Evolutionary conservation across 2,113 vertebrate species (phyloP).

Genomic region (Pseudopipra pipra): DNA sequence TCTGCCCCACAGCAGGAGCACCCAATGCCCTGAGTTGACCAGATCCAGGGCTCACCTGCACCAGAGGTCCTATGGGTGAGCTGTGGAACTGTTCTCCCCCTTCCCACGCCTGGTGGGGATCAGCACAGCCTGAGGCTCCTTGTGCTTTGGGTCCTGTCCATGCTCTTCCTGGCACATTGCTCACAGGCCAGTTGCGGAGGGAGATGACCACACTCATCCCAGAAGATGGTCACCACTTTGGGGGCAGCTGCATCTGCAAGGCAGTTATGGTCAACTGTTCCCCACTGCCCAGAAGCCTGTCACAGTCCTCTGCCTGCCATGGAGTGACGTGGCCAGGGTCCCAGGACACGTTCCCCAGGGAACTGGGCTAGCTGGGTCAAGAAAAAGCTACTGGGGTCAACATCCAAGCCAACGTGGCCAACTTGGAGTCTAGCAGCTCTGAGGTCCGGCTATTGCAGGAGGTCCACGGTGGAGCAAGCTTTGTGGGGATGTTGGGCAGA

Average conservation of each 20-base stretch:
- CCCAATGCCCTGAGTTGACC: not conserved
- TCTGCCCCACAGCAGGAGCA: not conserved
- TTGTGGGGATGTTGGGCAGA: constrained; percentile 34
- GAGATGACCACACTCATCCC: not conserved
- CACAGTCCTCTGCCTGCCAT: not conserved
- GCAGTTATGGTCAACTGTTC: not conserved
- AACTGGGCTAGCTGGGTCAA: not conserved
- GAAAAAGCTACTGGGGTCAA: not conserved
- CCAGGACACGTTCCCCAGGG: not conserved
- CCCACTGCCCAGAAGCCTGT: not conserved
- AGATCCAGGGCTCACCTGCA: not conserved
- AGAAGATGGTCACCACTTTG: not conserved
- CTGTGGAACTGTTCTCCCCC: not conserved
- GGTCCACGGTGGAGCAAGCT: not conserved
- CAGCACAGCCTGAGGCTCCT: not conserved
- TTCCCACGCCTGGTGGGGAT: rapidly evolving
- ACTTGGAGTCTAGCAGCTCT: not conserved
- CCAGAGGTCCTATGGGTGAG: not conserved
- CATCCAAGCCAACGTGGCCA: not conserved
- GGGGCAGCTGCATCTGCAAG: not conserved
- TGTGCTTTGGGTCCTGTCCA: rapidly evolving
- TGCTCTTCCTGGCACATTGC: not conserved
- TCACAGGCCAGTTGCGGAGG: not conserved
- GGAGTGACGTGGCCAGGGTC: rapidly evolving
- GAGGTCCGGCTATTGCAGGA: not conserved